These are phyloP conservation scores for Drosophila mercatorum DNA, from an alignment of 2,888 invertebrate species.

Conservation along the genomic window DNA sequence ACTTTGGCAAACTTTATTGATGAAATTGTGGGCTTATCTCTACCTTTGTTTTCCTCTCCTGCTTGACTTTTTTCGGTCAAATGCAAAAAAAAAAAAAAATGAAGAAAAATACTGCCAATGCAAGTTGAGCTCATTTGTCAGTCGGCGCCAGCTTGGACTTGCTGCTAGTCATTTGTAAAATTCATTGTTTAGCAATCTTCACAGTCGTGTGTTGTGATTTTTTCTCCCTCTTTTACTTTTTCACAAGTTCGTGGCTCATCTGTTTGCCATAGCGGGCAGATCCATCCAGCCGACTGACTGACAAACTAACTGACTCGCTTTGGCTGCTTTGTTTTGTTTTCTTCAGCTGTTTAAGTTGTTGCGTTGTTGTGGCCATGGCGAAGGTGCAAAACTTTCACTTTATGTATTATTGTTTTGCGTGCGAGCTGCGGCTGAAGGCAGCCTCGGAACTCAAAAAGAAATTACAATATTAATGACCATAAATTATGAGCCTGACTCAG, in stretches of 20 bases:
- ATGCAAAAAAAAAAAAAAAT: slow-evolving; percentile 40
- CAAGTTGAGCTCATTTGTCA: slow-evolving; percentile 70
- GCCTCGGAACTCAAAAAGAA: slow-evolving; percentile 51
- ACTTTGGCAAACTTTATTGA: slow-evolving; percentile 53
- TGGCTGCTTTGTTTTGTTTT: slow-evolving; percentile 48
- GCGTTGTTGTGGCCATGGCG: slow-evolving; percentile 40
- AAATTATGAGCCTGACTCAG: slow-evolving; percentile 62
- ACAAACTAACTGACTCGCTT: slow-evolving; percentile 64
- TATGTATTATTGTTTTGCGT: slow-evolving; percentile 72
- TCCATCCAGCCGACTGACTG: slow-evolving; percentile 54
- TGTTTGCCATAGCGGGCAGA: slow-evolving; percentile 41
- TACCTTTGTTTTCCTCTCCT: slow-evolving; percentile 19
- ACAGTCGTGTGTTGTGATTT: slow-evolving; percentile 53
- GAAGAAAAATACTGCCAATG: slow-evolving; percentile 33
- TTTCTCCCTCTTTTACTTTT: slow-evolving; percentile 32
- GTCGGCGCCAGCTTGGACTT: slow-evolving; percentile 55
- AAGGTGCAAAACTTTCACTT: slow-evolving; percentile 82
- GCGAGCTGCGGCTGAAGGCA: slow-evolving; percentile 51
- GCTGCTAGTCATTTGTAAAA: slow-evolving; percentile 75
- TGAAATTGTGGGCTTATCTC: slow-evolving; percentile 28
- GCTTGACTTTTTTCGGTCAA: slow-evolving; percentile 42
- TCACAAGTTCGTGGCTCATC: slow-evolving; percentile 66
- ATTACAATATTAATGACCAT: slow-evolving; percentile 78
- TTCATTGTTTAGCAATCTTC: slow-evolving; percentile 64
- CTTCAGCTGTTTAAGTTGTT: slow-evolving; percentile 61